Percentiles rank a stretch among this genome's conserved stretches.
Evolutionary conservation across 2,113 vertebrate genomes (phyloP).

Genomic region (Tachycineta bicolor): DNA sequence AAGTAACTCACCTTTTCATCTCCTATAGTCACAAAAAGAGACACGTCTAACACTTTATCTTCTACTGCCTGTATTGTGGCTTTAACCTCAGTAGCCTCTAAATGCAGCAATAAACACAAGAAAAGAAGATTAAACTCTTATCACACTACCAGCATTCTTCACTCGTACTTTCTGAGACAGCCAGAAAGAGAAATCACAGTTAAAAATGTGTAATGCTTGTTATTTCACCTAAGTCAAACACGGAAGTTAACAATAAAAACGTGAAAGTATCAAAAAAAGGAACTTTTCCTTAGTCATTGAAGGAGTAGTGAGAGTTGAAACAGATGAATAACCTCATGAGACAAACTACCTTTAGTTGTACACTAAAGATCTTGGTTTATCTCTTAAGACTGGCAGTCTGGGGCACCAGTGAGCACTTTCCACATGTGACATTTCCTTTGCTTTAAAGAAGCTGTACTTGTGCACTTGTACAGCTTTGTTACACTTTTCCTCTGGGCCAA

Average conservation of each 20-base stretch:
- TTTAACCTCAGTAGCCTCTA: slow-evolving; percentile 81
- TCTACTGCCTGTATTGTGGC: slow-evolving; percentile 78
- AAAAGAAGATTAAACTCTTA: neutral
- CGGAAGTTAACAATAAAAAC: neutral
- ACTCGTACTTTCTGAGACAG: neutral
- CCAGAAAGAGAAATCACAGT: neutral
- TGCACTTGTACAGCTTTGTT: neutral
- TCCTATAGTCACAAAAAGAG: slow-evolving; percentile 84
- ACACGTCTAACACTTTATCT: slow-evolving; percentile 75
- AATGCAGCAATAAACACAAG: neutral
- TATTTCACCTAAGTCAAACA: neutral
- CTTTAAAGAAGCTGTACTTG: neutral
- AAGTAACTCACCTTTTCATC: slow-evolving; percentile 81
- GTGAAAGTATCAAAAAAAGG: neutral
- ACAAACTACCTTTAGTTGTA: neutral
- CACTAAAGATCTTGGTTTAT: neutral
- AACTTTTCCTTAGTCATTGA: neutral
- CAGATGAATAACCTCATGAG: neutral
- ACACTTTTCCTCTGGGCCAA: neutral
- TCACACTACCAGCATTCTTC: neutral
- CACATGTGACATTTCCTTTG: neutral
- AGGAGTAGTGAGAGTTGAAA: rapidly evolving
- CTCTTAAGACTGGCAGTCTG: neutral
- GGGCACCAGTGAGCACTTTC: neutral
- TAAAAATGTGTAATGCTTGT: rapidly evolving